These are phyloP conservation scores for Pterostichus niger DNA, from an alignment of 2,888 invertebrate species.

Conservation along the genomic window DNA sequence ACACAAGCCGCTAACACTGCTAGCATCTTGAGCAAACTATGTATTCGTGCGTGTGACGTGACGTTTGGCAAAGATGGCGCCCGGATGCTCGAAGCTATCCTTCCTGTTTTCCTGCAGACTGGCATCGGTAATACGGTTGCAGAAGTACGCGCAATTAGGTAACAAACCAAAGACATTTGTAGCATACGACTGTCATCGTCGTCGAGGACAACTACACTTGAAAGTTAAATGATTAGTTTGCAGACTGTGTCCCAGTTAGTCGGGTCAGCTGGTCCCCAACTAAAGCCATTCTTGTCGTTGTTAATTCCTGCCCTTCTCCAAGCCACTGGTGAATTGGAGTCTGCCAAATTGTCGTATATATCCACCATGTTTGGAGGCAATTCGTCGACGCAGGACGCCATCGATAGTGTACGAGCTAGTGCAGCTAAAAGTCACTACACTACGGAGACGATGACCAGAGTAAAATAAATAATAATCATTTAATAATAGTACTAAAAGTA, in stretches of 20 bases:
- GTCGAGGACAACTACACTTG: too few relatives aligned
- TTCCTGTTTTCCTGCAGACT: conserved; percentile 89
- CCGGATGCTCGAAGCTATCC: conserved; percentile 85
- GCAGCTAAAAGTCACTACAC: conserved; percentile 92
- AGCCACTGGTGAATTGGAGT: conserved; percentile 93
- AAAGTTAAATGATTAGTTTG: too few relatives aligned
- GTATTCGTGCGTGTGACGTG: conserved; percentile 85
- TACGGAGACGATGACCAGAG: conserved; percentile 91
- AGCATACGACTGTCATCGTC: too few relatives aligned
- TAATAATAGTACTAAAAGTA: too few relatives aligned
- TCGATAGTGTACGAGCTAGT: conserved; percentile 89
- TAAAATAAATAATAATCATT: too few relatives aligned
- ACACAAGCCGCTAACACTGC: conserved; percentile 86
- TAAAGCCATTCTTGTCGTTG: conserved; percentile 89
- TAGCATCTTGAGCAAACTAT: conserved; percentile 87
- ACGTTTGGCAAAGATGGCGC: conserved; percentile 86
- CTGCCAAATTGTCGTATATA: conserved; percentile 87
- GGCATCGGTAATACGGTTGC: conserved; percentile 89
- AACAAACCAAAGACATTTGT: too few relatives aligned
- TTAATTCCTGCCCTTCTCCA: conserved; percentile 91
- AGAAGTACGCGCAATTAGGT: conserved; percentile 89
- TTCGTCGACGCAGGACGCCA: conserved; percentile 85
- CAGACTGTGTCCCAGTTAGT: conserved; percentile 93
- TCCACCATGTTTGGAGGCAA: conserved; percentile 86
- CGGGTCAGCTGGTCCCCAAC: conserved; percentile 86